Conservation (phyloP, 2,888 invertebrate species). For the Eumerus sabulonum region DNA sequence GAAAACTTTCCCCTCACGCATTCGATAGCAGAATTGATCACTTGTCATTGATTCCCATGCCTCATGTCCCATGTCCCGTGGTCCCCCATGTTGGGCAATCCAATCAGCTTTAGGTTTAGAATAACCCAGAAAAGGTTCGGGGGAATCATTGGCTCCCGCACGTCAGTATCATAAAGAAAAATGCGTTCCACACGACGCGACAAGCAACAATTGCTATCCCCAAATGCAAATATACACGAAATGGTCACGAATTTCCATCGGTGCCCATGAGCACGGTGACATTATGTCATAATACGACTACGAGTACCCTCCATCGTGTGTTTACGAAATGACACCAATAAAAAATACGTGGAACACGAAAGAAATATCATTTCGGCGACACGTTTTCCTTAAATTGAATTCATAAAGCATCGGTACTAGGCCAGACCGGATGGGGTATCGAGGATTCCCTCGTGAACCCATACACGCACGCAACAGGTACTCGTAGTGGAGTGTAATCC, state of each 20-base stretch:
- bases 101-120: slow-evolving; percentile 45
- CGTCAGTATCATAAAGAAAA: slow-evolving; percentile 51
- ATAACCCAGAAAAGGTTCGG: slow-evolving; percentile 34
- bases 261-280: slow-evolving; percentile 53
- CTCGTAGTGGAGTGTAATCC: too few species aligned
- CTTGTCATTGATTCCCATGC: slow-evolving; percentile 63
- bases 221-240: slow-evolving; percentile 53
- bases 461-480: slow-evolving; percentile 49
- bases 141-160: slow-evolving; percentile 23
- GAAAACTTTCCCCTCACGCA: slow-evolving; percentile 62
- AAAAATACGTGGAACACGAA: slow-evolving; percentile 69
- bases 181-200: slow-evolving; percentile 68
- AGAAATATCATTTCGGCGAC: slow-evolving; percentile 69
- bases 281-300: slow-evolving; percentile 65
- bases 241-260: slow-evolving; percentile 60
- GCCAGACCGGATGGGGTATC: neutral
- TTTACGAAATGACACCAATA: slow-evolving; percentile 68
- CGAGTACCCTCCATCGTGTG: slow-evolving; percentile 43
- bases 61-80: too few species aligned
- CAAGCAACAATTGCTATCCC: slow-evolving; percentile 7
- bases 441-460: neutral
- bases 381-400: slow-evolving; percentile 70
- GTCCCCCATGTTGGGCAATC: too few species aligned
- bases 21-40: slow-evolving; percentile 43
- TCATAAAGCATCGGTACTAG: slow-evolving; percentile 61